phyloP scores from a whole-genome alignment of 2,113 vertebrate species.

The Uria lomvia region DNA sequence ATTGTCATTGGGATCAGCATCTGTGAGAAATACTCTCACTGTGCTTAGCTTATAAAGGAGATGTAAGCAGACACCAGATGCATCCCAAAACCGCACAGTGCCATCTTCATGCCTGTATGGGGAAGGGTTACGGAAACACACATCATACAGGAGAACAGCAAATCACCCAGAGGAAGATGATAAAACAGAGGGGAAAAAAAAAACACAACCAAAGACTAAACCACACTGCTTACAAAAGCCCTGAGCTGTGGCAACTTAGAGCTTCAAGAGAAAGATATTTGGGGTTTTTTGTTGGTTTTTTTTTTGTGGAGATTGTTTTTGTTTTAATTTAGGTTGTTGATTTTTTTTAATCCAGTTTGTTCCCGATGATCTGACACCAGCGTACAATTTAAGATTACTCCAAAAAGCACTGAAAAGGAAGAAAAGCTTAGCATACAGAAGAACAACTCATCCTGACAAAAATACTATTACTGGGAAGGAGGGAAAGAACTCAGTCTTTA shows the following conservation, averaged over 20 bases:
- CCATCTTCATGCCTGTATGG: slow-evolving; percentile 89
- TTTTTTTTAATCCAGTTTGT: not conserved
- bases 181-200: not conserved
- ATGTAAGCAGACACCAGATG: slow-evolving; percentile 90
- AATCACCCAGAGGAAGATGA: not conserved
- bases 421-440: not conserved
- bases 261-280: not conserved
- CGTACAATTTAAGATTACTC: not conserved
- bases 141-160: not conserved
- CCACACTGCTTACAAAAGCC: not conserved
- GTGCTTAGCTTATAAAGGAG: slow-evolving; percentile 95
- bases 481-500: not conserved
- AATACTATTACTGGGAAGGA: not conserved
- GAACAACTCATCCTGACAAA: not conserved
- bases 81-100: slow-evolving; percentile 95
- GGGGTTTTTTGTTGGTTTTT: not conserved
- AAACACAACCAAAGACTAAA: not conserved
- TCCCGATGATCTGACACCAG: not conserved
- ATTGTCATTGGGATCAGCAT: slow-evolving; percentile 88
- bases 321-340: not conserved
- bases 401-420: not conserved
- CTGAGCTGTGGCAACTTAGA: not conserved
- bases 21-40: slow-evolving; percentile 87
- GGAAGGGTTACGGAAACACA: not conserved
- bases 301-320: not conserved